phyloP scores from a whole-genome alignment of 2,888 invertebrate species.

The Hypsopygia costalis region DNA sequence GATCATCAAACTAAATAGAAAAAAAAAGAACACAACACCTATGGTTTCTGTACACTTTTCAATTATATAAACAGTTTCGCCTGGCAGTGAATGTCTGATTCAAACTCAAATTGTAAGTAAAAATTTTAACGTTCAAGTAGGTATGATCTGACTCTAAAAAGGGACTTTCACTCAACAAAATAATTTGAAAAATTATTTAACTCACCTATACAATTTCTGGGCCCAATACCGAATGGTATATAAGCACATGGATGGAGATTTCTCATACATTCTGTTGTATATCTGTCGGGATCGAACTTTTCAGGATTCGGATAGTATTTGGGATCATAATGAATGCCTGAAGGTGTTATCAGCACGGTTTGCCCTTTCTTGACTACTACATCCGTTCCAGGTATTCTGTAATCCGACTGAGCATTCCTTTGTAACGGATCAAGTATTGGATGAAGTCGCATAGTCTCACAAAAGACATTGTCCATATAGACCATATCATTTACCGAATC shows the following conservation, averaged over 20 bases:
- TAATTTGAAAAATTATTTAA: conserved; percentile 7
- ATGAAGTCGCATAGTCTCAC: conserved; percentile 59
- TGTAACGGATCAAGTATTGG: conserved; percentile 57
- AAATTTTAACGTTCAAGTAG: too few relatives aligned
- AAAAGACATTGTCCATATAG: conserved; percentile 53
- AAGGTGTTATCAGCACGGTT: conserved; percentile 11
- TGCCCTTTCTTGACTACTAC: conserved; percentile 14
- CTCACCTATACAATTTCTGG: conserved; percentile 22
- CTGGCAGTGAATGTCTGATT: too few relatives aligned
- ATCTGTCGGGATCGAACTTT: conserved; percentile 25
- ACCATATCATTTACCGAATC: conserved; percentile 51
- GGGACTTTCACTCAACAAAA: too few relatives aligned
- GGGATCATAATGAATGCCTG: conserved; percentile 19
- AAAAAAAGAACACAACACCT: too few relatives aligned
- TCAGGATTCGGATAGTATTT: conserved; percentile 20
- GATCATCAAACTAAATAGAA: too few relatives aligned
- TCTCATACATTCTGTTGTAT: conserved; percentile 17
- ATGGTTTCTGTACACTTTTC: too few relatives aligned
- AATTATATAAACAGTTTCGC: too few relatives aligned
- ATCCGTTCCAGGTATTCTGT: conserved; percentile 25
- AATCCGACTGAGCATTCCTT: conserved; percentile 41
- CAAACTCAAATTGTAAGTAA: too few relatives aligned
- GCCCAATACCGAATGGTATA: conserved; percentile 21
- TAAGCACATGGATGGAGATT: conserved; percentile 18
- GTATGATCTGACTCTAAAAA: too few relatives aligned